Evolutionary conservation across 2,888 invertebrate genomes (phyloP).

Genomic region (Tryphoninae sp.): DNA sequence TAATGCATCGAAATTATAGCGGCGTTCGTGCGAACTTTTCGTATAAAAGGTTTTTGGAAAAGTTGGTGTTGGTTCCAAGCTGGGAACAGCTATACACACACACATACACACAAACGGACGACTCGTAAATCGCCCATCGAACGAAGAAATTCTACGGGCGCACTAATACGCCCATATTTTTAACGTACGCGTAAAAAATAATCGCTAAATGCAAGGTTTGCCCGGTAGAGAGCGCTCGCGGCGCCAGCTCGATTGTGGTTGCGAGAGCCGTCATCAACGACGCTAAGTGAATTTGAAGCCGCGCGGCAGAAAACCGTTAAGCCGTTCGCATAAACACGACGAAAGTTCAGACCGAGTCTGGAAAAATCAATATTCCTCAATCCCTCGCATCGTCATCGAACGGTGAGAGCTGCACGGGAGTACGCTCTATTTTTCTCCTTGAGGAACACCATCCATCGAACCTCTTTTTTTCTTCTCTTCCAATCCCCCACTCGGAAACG

Average conservation of each 20-base stretch:
- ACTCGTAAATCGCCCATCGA: slow-evolving; percentile 33
- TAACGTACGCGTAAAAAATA: slow-evolving; percentile 22
- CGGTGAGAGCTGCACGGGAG: slow-evolving; percentile 40
- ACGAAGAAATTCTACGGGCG: slow-evolving; percentile 10
- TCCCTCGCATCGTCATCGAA: slow-evolving; percentile 35
- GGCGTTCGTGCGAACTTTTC: slow-evolving; percentile 72
- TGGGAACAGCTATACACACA: neutral
- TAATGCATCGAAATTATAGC: slow-evolving; percentile 73
- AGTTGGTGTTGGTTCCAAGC: slow-evolving; percentile 45
- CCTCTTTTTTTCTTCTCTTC: slow-evolving; percentile 26
- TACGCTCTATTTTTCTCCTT: slow-evolving; percentile 68
- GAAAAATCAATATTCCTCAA: slow-evolving; percentile 71
- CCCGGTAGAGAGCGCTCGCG: neutral
- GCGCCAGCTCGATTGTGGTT: slow-evolving; percentile 47
- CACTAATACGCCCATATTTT: slow-evolving; percentile 21
- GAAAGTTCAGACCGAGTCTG: slow-evolving; percentile 39
- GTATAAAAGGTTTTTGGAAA: slow-evolving; percentile 66
- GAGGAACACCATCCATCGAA: slow-evolving; percentile 51
- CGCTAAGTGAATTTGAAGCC: slow-evolving; percentile 56
- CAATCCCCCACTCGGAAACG: neutral
- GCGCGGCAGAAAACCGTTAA: slow-evolving; percentile 54
- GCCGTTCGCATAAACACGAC: slow-evolving; percentile 31
- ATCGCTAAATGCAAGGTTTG: neutral
- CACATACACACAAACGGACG: neutral
- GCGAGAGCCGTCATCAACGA: slow-evolving; percentile 54